Conservation (phyloP, 2,797 vertebrate species). For the Notoglanidium macrostoma region DNA sequence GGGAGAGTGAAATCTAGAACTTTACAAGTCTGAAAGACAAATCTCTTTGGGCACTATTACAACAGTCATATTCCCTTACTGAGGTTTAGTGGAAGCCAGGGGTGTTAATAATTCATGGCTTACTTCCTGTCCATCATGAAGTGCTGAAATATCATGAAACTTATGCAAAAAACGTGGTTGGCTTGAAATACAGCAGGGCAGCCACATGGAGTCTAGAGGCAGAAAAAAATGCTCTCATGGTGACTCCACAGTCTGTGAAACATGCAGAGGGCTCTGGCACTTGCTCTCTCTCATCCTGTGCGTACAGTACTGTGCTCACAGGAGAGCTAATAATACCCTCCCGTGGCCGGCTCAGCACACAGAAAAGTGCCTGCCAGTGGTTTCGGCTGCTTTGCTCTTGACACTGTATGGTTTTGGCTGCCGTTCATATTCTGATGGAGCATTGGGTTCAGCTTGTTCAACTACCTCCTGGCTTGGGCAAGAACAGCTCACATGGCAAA, state of each 20-base stretch:
- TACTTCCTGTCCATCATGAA: constrained; percentile 50
- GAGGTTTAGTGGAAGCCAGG: constrained; percentile 30
- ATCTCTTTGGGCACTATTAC: constrained; percentile 29
- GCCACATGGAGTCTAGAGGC: constrained; percentile 53
- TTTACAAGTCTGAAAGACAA: constrained; percentile 28
- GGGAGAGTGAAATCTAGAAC: constrained; percentile 33
- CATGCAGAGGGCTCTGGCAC: constrained; percentile 47
- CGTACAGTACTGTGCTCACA: constrained; percentile 54
- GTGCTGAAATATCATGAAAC: constrained; percentile 53
- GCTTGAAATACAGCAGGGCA: constrained; percentile 48
- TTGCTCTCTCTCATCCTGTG: constrained; percentile 50
- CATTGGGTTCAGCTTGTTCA: constrained; percentile 65
- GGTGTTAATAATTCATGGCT: constrained; percentile 55
- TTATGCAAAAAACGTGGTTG: constrained; percentile 53
- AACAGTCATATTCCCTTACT: constrained; percentile 32
- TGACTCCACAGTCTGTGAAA: constrained; percentile 69
- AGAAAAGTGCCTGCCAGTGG: constrained; percentile 58
- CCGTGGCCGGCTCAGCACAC: constrained; percentile 58
- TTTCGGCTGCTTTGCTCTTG: constrained; percentile 58
- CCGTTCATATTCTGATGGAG: constrained; percentile 62
- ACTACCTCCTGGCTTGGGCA: constrained; percentile 64
- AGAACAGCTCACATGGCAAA: constrained; percentile 65
- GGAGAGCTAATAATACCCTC: constrained; percentile 60
- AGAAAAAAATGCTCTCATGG: constrained; percentile 63
- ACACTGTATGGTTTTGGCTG: constrained; percentile 68